Conservation (phyloP, 2,888 invertebrate genomes). For the Troides oblongomaculatus region DNA sequence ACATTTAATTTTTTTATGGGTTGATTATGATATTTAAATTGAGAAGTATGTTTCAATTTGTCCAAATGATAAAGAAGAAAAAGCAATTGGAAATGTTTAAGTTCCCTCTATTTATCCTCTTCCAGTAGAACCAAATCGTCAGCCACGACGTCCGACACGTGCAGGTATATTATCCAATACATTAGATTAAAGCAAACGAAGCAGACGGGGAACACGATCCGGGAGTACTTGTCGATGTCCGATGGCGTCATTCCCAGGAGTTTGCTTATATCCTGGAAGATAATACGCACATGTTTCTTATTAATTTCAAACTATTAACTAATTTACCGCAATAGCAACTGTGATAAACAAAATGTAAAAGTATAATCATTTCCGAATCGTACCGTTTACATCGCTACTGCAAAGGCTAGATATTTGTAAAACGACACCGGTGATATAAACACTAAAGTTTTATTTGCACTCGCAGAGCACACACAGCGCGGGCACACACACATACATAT, state of each 20-base stretch:
- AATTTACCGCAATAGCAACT: no score
- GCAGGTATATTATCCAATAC: conserved; percentile 98
- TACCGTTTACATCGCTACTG: conserved; percentile 9
- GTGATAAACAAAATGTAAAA: no score
- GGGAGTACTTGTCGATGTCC: conserved; percentile 99
- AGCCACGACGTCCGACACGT: conserved; percentile 97
- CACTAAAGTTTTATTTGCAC: background rate
- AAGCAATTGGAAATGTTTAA: conserved; percentile 64
- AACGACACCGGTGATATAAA: background rate
- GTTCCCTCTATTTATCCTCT: conserved; percentile 78
- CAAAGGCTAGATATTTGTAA: background rate
- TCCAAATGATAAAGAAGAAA: conserved; percentile 45
- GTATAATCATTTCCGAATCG: background rate
- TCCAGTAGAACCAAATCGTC: conserved; percentile 94
- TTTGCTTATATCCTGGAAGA: conserved; percentile 90
- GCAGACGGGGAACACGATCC: conserved; percentile 98
- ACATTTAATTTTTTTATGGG: no score
- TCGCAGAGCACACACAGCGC: conserved; percentile 4
- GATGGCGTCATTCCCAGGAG: conserved; percentile 95
- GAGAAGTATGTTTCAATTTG: conserved; percentile 59
- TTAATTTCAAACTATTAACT: no score
- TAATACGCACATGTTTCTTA: conserved; percentile 22
- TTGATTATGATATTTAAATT: no score
- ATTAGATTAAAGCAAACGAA: conserved; percentile 99
- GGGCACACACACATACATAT: background rate